Evolutionary conservation across 2,888 invertebrate species (phyloP).

Genomic region (Coenonympha arcania): DNA sequence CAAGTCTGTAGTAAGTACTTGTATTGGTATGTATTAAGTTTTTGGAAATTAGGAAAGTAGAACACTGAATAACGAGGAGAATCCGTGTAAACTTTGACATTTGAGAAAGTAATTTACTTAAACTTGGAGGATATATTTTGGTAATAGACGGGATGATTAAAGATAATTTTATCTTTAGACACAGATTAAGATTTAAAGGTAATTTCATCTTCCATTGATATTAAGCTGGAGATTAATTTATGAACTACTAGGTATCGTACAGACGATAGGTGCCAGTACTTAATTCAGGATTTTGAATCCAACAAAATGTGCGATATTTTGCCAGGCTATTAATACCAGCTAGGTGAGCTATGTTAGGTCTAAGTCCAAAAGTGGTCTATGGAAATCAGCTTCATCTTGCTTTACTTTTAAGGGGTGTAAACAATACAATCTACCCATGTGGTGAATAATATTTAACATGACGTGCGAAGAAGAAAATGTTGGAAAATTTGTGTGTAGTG

Average conservation of each 20-base stretch:
- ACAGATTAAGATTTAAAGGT: background rate
- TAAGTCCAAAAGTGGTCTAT: no score
- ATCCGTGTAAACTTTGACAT: constrained; percentile 14
- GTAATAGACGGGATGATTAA: constrained; percentile 3
- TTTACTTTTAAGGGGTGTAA: no score
- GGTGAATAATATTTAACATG: no score
- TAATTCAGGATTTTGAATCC: no score
- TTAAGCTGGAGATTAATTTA: background rate
- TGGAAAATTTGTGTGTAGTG: no score
- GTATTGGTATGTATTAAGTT: background rate
- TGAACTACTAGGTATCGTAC: background rate
- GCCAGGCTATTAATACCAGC: no score
- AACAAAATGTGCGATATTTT: no score
- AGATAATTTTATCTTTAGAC: background rate
- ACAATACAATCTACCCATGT: no score
- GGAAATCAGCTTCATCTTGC: no score
- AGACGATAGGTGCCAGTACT: no score
- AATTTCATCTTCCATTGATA: background rate
- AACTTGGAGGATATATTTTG: background rate
- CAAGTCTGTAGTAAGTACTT: background rate
- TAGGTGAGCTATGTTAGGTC: no score
- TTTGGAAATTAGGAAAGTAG: constrained; percentile 4
- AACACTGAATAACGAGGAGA: constrained; percentile 7
- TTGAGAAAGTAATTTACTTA: constrained; percentile 12
- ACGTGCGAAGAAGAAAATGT: no score